Conservation (phyloP, 2,797 vertebrate genomes). For the Novumbra hubbsi region DNA sequence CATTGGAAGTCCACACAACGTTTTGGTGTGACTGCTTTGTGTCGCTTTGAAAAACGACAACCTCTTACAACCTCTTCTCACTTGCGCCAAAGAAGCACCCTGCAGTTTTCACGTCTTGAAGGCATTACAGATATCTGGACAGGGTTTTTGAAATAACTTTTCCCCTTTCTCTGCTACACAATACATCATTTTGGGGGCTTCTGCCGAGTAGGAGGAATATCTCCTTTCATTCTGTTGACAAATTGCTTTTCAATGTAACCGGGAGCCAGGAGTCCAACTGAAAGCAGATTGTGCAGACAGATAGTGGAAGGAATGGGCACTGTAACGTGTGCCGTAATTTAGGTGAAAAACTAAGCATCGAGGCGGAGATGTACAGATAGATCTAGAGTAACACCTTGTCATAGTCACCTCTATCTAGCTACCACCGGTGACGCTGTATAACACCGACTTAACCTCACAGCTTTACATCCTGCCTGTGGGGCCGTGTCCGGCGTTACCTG, state of each 20-base stretch:
- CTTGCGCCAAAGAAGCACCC: constrained; percentile 35
- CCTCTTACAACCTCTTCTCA: constrained; percentile 32
- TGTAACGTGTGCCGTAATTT: constrained; percentile 59
- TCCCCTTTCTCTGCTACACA: constrained; percentile 44
- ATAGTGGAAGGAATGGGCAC: constrained; percentile 52
- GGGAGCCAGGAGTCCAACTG: constrained; percentile 58
- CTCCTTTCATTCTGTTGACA: constrained; percentile 65
- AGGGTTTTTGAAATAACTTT: constrained; percentile 50
- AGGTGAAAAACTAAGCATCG: constrained; percentile 26
- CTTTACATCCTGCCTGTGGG: constrained; percentile 14
- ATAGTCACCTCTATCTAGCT: constrained; percentile 20
- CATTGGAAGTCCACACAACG: constrained; percentile 21
- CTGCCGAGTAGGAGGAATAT: constrained; percentile 43
- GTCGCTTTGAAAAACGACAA: constrained; percentile 36
- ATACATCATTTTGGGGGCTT: constrained; percentile 55
- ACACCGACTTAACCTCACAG: constrained; percentile 37
- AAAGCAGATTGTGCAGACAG: constrained; percentile 64
- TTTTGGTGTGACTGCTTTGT: constrained; percentile 21
- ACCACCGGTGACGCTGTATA: constrained; percentile 28
- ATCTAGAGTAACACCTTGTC: constrained; percentile 48
- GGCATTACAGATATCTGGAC: constrained; percentile 60
- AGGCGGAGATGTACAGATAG: constrained; percentile 41
- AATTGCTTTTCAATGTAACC: constrained; percentile 60
- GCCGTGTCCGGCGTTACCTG: too few species aligned
- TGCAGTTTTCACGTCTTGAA: constrained; percentile 60